Conservation (phyloP, 2,888 invertebrate species). For the Celastrina argiolus region DNA sequence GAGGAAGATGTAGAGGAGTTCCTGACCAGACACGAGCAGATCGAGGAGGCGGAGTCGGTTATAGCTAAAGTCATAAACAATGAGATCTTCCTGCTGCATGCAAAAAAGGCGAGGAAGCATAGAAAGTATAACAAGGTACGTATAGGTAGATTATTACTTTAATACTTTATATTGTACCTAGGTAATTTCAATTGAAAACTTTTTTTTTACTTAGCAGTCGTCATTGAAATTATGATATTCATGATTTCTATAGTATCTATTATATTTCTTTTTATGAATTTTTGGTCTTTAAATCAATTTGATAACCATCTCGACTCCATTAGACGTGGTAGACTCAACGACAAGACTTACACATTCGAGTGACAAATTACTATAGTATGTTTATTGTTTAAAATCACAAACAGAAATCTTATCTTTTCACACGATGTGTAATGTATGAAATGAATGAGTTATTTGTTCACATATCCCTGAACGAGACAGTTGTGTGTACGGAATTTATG, state of each 20-base stretch:
- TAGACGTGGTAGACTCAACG: background rate
- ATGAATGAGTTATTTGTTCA: background rate
- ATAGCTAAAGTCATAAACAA: conserved; percentile 61
- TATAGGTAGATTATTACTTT: background rate
- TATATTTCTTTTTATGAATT: too few species aligned
- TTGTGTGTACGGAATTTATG: background rate
- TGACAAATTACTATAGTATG: background rate
- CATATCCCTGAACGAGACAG: background rate
- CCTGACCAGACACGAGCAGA: conserved; percentile 34
- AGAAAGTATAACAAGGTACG: conserved; percentile 53
- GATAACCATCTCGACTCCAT: background rate
- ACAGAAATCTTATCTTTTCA: conserved; percentile 20
- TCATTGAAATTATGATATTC: background rate
- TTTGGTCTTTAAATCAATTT: background rate
- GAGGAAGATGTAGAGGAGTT: conserved; percentile 2
- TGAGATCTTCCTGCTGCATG: conserved; percentile 48
- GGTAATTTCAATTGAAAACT: too few species aligned
- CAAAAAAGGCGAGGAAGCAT: conserved; percentile 41
- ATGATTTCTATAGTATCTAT: background rate
- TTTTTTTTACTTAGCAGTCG: too few species aligned
- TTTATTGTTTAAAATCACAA: background rate
- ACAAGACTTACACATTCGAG: background rate
- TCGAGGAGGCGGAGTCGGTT: conserved; percentile 50
- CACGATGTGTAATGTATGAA: background rate
- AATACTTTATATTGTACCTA: too few species aligned